phyloP scores from a whole-genome alignment of 2,888 invertebrate genomes.

The Caenorhabditis drosophilae region DNA sequence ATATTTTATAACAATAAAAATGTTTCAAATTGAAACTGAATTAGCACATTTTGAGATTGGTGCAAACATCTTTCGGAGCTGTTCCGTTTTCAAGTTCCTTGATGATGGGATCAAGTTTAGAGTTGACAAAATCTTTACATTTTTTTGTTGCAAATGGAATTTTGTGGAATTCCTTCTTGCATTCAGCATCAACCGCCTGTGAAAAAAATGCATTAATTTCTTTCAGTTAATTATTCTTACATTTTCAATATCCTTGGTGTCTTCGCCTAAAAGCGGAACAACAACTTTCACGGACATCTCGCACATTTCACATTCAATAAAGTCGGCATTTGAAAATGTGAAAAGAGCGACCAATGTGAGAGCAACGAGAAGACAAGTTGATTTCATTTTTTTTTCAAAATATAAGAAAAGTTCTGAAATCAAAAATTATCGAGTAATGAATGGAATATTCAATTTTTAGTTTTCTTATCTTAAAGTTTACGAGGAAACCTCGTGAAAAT shows the following conservation, averaged over 20 bases:
- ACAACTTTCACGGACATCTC: constrained; percentile 44
- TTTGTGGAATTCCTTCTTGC: constrained; percentile 43
- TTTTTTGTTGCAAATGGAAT: constrained; percentile 43
- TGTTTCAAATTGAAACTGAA: too few relatives aligned
- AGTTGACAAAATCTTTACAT: constrained; percentile 42
- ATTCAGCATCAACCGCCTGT: constrained; percentile 47
- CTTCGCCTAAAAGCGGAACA: constrained; percentile 42
- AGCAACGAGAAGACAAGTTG: constrained; percentile 26
- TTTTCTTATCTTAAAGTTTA: background rate
- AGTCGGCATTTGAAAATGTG: constrained; percentile 12
- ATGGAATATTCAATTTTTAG: background rate
- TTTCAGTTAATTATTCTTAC: constrained; percentile 16
- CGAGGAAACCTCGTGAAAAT: constrained; percentile 2
- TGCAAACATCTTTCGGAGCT: constrained; percentile 49
- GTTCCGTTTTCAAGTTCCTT: constrained; percentile 51
- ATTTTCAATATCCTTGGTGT: constrained; percentile 38
- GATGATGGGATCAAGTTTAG: constrained; percentile 47
- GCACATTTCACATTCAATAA: constrained; percentile 45
- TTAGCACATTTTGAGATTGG: constrained; percentile 39
- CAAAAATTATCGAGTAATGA: background rate
- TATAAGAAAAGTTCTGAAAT: constrained; percentile 7
- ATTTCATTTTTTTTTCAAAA: constrained; percentile 16
- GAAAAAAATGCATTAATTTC: too few relatives aligned
- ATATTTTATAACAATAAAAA: too few relatives aligned
- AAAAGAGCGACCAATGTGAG: constrained; percentile 33